phyloP scores from a whole-genome alignment of 2,888 invertebrate genomes.

The Acronicta leporina region DNA sequence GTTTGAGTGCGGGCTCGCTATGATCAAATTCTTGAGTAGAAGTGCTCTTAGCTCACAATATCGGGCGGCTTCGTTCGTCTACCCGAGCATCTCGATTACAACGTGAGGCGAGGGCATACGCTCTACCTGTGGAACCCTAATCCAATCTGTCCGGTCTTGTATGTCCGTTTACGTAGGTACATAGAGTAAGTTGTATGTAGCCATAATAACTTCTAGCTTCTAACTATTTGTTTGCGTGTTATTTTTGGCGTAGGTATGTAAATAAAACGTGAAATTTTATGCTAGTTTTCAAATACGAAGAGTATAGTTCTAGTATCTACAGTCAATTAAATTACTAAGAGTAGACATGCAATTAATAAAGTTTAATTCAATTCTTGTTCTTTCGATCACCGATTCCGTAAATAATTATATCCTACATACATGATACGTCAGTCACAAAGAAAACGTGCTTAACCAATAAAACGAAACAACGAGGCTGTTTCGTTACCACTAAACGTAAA shows the following conservation, averaged over 20 bases:
- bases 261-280: background rate
- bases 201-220: conserved; percentile 3
- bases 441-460: conserved; percentile 75
- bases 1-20: conserved; percentile 34
- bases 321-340: background rate
- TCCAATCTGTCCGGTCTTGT: conserved; percentile 50
- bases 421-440: conserved; percentile 58
- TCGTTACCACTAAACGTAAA: too few relatives aligned
- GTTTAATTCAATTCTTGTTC: conserved; percentile 22
- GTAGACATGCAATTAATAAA: conserved; percentile 21
- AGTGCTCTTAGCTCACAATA: conserved; percentile 64
- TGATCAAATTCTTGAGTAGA: conserved; percentile 63
- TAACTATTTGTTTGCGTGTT: conserved; percentile 16
- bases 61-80: conserved; percentile 49
- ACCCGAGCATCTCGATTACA: conserved; percentile 62
- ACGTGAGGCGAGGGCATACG: conserved; percentile 48
- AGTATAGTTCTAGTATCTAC: too few relatives aligned
- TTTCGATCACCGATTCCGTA: conserved; percentile 31
- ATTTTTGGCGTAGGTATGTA: background rate
- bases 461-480: conserved; percentile 80
- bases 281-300: too few relatives aligned
- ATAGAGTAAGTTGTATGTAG: conserved; percentile 12
- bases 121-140: conserved; percentile 65
- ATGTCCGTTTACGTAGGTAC: conserved; percentile 26
- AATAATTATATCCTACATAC: conserved; percentile 53